Base-by-base conservation (phyloP, 2,888 invertebrate species). In the Allygus modestus region DNA sequence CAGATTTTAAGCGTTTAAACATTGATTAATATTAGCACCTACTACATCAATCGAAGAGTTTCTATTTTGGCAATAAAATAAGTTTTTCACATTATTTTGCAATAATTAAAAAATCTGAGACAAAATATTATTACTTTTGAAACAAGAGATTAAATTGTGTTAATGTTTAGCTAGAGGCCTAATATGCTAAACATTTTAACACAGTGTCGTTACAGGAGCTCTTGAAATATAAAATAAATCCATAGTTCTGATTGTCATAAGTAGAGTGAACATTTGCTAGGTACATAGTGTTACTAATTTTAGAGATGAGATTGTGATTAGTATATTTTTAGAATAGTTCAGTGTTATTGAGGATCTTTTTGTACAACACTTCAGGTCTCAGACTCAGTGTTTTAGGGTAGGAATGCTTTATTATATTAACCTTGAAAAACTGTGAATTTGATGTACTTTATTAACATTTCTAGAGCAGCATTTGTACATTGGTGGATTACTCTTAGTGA, bases 381-480 rank as follows among this genome's bases (percentile, higher is more conserved):
- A 20, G 41, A 73, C 73, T 73, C 9, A 41, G 31, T 41, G 73
- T 20, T 43, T 23, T 20, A 41, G 73, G 73, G 73, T 73, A 73
- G 73, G 11, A 41, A 43, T 73, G 73, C 73, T 73, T 73, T 73
- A 73, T 23, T 41, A 41, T 65, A 65, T 31, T 65, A 65, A 26
- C 28, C 65, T 15, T 65, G 31, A 65, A 28, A 0, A 65, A 65
- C 15, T 15, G 4, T 31, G 0, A 15, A 9, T 15, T 73, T 4
- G 12, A 31, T 31, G 41, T 73, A 41, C 5, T 41, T 23, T 43
- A 41, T 43, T 23, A 69, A 69, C 26, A 7, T 20, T 69, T 31
- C 23, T 69, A 0, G 69, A 2, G 79, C 79, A 58, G 79, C 79
- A 79, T 20, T 79, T 79, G 79, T 79, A 79, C 79, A 79, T 33